phyloP scores from a whole-genome alignment of 2,113 vertebrate genomes.

The Myiozetetes cayanensis region DNA sequence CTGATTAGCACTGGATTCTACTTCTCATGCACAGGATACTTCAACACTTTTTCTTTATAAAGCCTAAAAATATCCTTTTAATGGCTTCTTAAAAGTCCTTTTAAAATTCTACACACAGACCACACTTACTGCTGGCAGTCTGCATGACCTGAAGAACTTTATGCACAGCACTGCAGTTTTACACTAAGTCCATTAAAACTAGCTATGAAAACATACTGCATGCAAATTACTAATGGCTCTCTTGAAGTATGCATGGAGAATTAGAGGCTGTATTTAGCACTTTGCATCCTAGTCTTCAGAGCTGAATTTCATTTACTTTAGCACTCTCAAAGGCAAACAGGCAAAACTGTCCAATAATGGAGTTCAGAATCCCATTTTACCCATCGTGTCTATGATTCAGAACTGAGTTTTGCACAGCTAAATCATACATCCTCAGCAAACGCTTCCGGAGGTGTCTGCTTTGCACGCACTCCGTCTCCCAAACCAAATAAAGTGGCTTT shows the following conservation, averaged over 20 bases:
- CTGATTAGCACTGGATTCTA: background rate
- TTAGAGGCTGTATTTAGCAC: background rate
- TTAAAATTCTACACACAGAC: background rate
- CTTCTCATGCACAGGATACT: background rate
- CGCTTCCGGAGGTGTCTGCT: accelerated
- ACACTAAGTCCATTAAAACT: background rate
- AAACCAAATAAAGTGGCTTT: background rate
- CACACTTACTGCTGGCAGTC: background rate
- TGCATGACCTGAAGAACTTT: background rate
- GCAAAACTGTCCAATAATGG: background rate
- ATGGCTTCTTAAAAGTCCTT: background rate
- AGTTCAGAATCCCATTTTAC: background rate
- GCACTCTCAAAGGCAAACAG: background rate
- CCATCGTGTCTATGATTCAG: background rate
- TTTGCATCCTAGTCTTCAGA: background rate
- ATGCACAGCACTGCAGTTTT: background rate
- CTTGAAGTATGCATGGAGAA: background rate
- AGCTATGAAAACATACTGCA: background rate
- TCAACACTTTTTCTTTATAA: background rate
- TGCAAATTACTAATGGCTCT: background rate
- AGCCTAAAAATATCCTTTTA: background rate
- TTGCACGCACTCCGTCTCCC: accelerated
- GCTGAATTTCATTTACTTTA: background rate
- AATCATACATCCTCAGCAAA: accelerated
- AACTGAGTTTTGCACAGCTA: background rate